Evolutionary conservation across 2,113 vertebrate genomes (phyloP).

Genomic region (Oplegnathus fasciatus): DNA sequence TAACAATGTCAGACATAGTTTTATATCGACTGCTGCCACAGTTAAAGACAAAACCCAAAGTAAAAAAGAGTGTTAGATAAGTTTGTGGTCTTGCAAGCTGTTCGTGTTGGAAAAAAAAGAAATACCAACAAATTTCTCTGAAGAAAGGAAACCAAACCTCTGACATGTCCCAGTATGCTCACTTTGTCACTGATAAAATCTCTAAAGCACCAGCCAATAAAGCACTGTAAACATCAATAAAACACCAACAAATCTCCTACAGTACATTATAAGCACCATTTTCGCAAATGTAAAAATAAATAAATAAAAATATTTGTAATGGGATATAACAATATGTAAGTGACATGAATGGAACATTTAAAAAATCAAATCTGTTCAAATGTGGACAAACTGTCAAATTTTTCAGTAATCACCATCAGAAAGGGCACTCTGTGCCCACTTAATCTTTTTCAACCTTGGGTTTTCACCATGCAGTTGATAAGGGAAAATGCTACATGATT

Average conservation of each 20-base stretch:
- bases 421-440: constrained; percentile 7
- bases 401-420: neutral
- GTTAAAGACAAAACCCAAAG: neutral
- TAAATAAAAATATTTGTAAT: neutral
- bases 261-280: neutral
- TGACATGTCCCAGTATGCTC: neutral
- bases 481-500: constrained; percentile 48
- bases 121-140: constrained; percentile 12
- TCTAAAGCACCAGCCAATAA: neutral
- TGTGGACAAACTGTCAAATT: neutral
- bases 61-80: neutral
- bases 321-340: neutral
- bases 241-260: neutral
- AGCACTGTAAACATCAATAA: neutral
- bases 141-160: constrained; percentile 25
- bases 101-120: neutral
- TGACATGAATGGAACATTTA: neutral
- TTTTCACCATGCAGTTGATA: constrained; percentile 45
- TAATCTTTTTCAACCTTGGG: constrained; percentile 20
- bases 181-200: neutral
- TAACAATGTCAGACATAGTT: no score
- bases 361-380: neutral
- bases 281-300: neutral
- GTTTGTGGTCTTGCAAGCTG: constrained; percentile 20
- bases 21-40: neutral